Conservation (phyloP, 2,888 invertebrate genomes). For the Vesta saturnalis region DNA sequence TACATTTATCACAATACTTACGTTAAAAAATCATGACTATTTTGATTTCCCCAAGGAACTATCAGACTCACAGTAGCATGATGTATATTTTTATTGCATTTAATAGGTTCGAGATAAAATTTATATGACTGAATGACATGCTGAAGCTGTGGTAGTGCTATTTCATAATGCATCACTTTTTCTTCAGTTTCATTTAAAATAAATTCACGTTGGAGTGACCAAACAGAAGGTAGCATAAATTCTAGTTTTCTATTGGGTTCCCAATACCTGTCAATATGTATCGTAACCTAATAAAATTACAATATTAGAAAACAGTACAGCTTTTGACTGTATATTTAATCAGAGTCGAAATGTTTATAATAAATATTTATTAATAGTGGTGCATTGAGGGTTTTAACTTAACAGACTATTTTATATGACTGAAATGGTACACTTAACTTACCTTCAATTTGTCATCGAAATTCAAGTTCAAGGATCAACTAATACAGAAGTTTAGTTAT, state of each 20-base stretch:
- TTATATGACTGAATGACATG: conserved; percentile 70
- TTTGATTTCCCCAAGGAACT: conserved; percentile 74
- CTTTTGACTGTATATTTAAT: too few species aligned
- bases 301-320: too few species aligned
- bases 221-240: conserved; percentile 54
- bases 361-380: too few species aligned
- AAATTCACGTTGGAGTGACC: conserved; percentile 53
- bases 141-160: conserved; percentile 68
- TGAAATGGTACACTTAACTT: too few species aligned
- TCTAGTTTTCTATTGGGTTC: conserved; percentile 56
- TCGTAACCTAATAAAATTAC: conserved; percentile 64
- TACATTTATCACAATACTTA: conserved; percentile 57
- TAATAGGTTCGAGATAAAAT: conserved; percentile 68
- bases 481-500: too few species aligned
- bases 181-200: conserved; percentile 67
- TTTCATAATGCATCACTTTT: conserved; percentile 69
- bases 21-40: conserved; percentile 70
- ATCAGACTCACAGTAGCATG: conserved; percentile 70
- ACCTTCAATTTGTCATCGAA: too few species aligned
- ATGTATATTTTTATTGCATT: conserved; percentile 60
- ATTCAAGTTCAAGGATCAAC: too few species aligned
- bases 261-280: conserved; percentile 73
- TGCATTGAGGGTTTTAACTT: too few species aligned
- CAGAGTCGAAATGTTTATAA: too few species aligned
- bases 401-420: too few species aligned